Evolutionary conservation across 1,140 invertebrate genomes (phyloP).

Genomic region (Achroia grisella): DNA sequence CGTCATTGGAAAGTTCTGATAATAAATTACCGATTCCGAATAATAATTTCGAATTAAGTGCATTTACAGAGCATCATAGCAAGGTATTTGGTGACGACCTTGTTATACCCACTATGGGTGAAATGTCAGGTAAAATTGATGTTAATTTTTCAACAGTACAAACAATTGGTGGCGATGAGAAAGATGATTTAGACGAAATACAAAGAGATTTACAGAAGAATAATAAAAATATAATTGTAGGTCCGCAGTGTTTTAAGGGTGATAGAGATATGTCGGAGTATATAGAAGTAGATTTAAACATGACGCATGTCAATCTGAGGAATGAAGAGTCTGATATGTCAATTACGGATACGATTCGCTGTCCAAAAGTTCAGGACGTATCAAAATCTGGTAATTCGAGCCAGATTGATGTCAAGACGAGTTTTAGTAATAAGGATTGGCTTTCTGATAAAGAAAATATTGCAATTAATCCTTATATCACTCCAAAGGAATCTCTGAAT

Average conservation of each 20-base stretch:
- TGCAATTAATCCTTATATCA: slow-evolving; percentile 40
- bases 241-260: slow-evolving; percentile 21
- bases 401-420: slow-evolving; percentile 20
- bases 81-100: slow-evolving; percentile 48
- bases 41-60: slow-evolving; percentile 44
- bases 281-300: slow-evolving; percentile 54
- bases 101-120: slow-evolving; percentile 24
- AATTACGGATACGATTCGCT: slow-evolving; percentile 46
- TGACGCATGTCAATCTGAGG: slow-evolving; percentile 27
- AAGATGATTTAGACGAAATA: slow-evolving; percentile 55
- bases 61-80: slow-evolving; percentile 41
- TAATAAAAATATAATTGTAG: slow-evolving; percentile 22
- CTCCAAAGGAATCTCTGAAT: slow-evolving; percentile 34
- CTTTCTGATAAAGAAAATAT: slow-evolving; percentile 57
- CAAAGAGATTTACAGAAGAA: slow-evolving; percentile 35
- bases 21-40: slow-evolving; percentile 31
- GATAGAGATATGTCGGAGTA: slow-evolving; percentile 36
- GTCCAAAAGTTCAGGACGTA: slow-evolving; percentile 39
- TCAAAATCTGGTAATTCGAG: slow-evolving; percentile 17
- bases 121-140: slow-evolving; percentile 39
- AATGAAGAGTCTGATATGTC: slow-evolving; percentile 51
- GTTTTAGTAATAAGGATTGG: slow-evolving; percentile 29
- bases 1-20: slow-evolving; percentile 24
- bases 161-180: slow-evolving; percentile 13
- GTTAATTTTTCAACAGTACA: slow-evolving; percentile 49